Evolutionary conservation across 2,797 vertebrate species (phyloP).

Genomic region (Poecilia picta): DNA sequence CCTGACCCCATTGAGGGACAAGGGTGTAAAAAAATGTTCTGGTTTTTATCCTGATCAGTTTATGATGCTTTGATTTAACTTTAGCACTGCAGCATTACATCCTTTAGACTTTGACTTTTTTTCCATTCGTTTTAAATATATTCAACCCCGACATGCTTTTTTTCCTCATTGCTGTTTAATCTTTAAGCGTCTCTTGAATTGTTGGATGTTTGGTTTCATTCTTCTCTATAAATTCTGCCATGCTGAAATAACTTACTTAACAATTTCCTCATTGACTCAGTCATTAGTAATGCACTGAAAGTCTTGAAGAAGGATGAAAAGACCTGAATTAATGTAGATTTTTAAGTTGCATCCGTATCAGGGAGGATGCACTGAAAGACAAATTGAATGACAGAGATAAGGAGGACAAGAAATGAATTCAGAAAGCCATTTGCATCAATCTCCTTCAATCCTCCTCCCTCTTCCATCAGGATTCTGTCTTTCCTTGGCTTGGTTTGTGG

Average conservation of each 20-base stretch:
- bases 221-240: neutral
- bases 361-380: neutral
- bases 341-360: neutral
- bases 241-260: neutral
- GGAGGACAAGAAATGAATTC: neutral
- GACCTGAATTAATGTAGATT: neutral
- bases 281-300: neutral
- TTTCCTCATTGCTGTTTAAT: neutral
- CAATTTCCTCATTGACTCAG: neutral
- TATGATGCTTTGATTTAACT: neutral
- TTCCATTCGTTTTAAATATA: neutral
- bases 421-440: neutral
- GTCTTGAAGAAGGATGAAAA: neutral
- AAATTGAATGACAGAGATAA: neutral
- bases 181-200: neutral
- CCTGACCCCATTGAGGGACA: too few species aligned
- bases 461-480: neutral
- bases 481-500: constrained; percentile 24
- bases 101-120: neutral
- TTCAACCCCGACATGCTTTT: neutral
- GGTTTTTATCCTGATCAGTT: neutral
- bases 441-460: neutral
- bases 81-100: neutral
- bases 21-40: too few species aligned
- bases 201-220: neutral